These are phyloP conservation scores for Lutjanus argentimaculatus DNA, from an alignment of 2,797 vertebrate genomes.

Conservation along the genomic window DNA sequence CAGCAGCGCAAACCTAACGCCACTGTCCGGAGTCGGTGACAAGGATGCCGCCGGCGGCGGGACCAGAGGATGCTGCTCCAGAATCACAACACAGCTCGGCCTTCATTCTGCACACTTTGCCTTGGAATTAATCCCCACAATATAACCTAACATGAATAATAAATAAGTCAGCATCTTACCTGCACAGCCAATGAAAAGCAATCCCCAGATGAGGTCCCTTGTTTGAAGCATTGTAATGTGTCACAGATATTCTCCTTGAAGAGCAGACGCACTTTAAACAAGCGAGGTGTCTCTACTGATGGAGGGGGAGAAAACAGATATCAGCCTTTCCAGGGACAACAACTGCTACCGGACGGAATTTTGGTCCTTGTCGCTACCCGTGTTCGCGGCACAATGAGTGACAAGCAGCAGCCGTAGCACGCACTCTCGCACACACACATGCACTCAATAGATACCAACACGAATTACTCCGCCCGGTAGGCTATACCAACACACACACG, in stretches of 20 bases:
- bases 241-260: constrained; percentile 84
- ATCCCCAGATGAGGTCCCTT: constrained; percentile 91
- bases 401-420: constrained; percentile 91
- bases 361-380: constrained; percentile 86
- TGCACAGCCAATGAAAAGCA: constrained; percentile 91
- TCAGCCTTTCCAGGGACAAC: constrained; percentile 62
- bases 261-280: constrained; percentile 72
- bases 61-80: constrained; percentile 69
- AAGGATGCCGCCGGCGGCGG: constrained; percentile 49
- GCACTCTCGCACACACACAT: constrained; percentile 56
- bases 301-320: constrained; percentile 1
- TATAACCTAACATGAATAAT: constrained; percentile 11
- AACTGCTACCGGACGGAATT: constrained; percentile 68
- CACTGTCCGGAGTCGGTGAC: constrained; percentile 60
- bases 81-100: constrained; percentile 26
- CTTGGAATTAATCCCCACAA: background rate
- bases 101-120: constrained; percentile 5
- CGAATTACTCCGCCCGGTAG: constrained; percentile 92
- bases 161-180: constrained; percentile 83
- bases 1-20: background rate
- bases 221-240: constrained; percentile 91
- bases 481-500: constrained; percentile 37
- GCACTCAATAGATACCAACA: constrained; percentile 58
- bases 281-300: constrained; percentile 43
- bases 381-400: constrained; percentile 92